A percentile compares a stretch with the other conserved stretches of the same genome.
Conservation (phyloP, 2,888 invertebrate species). For the Dynastes tityus region DNA sequence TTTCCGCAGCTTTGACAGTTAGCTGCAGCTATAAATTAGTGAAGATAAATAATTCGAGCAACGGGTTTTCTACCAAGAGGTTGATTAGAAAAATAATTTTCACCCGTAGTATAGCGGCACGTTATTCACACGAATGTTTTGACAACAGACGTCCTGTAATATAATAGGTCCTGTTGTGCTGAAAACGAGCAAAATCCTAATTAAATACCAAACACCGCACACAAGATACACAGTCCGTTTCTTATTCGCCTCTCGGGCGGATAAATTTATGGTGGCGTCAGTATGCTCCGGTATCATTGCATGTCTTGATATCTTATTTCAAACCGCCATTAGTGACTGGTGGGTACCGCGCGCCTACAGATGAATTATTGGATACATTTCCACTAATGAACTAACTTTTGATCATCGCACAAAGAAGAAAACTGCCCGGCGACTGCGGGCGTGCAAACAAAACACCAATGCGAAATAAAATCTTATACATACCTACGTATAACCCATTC, state of each 20-base stretch:
- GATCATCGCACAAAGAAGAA: constrained; percentile 63
- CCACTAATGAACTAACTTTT: constrained; percentile 70
- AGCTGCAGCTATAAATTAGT: constrained; percentile 2
- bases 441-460: constrained; percentile 10
- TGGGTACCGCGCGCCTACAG: constrained; percentile 63
- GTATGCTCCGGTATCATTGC: constrained; percentile 67
- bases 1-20: constrained; percentile 4
- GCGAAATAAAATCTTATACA: constrained; percentile 22
- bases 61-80: not conserved
- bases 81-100: not conserved
- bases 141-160: constrained; percentile 55
- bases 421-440: constrained; percentile 18
- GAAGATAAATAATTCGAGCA: constrained; percentile 1
- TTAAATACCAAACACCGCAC: constrained; percentile 59
- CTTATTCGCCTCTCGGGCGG: constrained; percentile 63
- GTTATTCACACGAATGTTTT: constrained; percentile 53
- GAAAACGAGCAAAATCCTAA: constrained; percentile 61
- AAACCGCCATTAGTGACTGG: constrained; percentile 68
- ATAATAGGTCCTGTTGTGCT: constrained; percentile 53
- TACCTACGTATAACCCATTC: not conserved
- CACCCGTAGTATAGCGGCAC: not conserved
- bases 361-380: constrained; percentile 70
- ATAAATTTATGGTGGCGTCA: constrained; percentile 65
- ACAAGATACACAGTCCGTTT: constrained; percentile 61
- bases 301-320: constrained; percentile 72